Evolutionary conservation across 1,140 invertebrate species (phyloP).

Genomic region (Tigriopus japonicus): DNA sequence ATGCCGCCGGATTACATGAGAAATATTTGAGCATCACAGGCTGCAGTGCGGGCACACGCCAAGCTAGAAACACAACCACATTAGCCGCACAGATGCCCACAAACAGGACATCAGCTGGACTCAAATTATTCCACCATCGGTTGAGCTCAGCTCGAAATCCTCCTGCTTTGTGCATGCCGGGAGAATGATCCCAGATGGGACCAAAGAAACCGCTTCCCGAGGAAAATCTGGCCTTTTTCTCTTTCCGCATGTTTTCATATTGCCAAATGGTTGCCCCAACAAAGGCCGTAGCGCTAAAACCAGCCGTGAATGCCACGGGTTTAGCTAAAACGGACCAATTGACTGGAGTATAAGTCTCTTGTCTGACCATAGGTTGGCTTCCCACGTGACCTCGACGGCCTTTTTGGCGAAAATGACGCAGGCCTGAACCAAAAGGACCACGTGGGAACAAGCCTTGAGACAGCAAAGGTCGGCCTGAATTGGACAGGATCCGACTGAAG

Average conservation of each 20-base stretch:
- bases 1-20: slow-evolving; percentile 49
- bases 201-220: slow-evolving; percentile 20
- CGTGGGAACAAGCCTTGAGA: too few relatives aligned
- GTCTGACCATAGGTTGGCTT: too few relatives aligned
- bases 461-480: too few relatives aligned
- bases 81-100: slow-evolving; percentile 57
- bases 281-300: slow-evolving; percentile 47
- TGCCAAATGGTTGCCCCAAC: slow-evolving; percentile 60
- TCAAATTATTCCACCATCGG: slow-evolving; percentile 50
- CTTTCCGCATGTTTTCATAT: slow-evolving; percentile 55
- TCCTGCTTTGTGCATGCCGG: slow-evolving; percentile 23
- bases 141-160: slow-evolving; percentile 37
- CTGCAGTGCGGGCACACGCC: slow-evolving; percentile 53
- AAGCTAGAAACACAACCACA: slow-evolving; percentile 55
- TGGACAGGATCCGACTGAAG: too few relatives aligned
- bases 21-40: slow-evolving; percentile 66
- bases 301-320: background rate
- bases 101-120: slow-evolving; percentile 55
- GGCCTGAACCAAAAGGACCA: too few relatives aligned
- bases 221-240: slow-evolving; percentile 28
- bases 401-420: too few relatives aligned
- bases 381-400: too few relatives aligned
- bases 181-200: slow-evolving; percentile 13
- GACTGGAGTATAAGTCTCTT: too few relatives aligned
- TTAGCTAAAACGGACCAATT: background rate